A percentile compares a stretch with the other conserved stretches of the same genome.
Conservation (phyloP, 2,797 vertebrate species). For the Capromys pilorides region DNA sequence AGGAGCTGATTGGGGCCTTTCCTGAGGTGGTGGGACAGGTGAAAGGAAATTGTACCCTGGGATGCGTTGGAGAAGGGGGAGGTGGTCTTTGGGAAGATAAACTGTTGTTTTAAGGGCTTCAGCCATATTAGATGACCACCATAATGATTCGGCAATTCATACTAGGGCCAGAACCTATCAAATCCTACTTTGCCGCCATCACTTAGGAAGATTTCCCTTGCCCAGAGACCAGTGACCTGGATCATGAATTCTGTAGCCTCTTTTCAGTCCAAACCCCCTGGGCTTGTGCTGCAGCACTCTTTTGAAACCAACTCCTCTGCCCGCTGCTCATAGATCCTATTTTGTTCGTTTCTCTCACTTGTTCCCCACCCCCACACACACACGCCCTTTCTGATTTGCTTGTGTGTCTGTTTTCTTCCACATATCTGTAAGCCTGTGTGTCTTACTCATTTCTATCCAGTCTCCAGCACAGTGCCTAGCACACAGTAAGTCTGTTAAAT, state of each 20-base stretch:
- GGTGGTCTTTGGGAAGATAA: too few relatives aligned
- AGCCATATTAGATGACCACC: too few relatives aligned
- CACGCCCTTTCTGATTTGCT: background rate
- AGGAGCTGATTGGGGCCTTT: too few relatives aligned
- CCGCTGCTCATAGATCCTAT: background rate
- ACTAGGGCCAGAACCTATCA: too few relatives aligned
- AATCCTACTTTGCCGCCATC: background rate
- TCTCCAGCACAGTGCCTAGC: background rate
- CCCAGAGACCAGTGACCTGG: background rate
- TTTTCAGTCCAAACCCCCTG: conserved; percentile 9
- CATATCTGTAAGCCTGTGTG: background rate
- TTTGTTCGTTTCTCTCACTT: background rate
- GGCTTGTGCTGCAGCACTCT: background rate
- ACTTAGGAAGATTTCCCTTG: conserved; percentile 32
- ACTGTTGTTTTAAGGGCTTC: too few relatives aligned
- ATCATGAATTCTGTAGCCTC: background rate
- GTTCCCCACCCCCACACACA: background rate
- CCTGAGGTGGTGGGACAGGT: too few relatives aligned
- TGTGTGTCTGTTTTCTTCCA: background rate
- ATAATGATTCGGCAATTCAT: too few relatives aligned
- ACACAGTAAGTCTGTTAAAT: conserved; percentile 8
- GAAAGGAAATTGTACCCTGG: too few relatives aligned
- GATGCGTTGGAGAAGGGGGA: too few relatives aligned
- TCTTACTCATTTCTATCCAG: background rate
- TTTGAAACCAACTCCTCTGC: background rate